Evolutionary conservation across 2,797 vertebrate species (phyloP), one percentile per base, ranked within the genome.

Genomic region (Catostomus latipinnis): DNA sequence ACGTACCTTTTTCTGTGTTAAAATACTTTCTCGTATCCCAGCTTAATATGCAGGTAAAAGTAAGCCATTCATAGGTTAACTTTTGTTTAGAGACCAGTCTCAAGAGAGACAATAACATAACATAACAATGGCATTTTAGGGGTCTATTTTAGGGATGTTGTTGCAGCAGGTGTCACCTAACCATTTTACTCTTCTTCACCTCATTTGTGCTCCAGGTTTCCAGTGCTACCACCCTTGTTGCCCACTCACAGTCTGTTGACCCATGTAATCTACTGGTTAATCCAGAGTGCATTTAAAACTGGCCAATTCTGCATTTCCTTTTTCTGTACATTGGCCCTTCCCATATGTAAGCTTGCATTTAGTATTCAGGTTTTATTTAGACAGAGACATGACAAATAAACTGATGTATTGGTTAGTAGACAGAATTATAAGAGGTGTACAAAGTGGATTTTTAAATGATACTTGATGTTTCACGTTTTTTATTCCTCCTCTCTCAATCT

Each of bases 161-260:
- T 86, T 86, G 87, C 89, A 81, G 84, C 87, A 81, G 87, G 89
- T 88, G 88, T 91, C 89, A 88, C 90, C 89, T 91, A 90, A 92
- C 91, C 89, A 89, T 91, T 84, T 88, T 58, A 34, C 43, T 70
- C 70, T 71, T 58, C 86, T 85, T 88, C 85, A 90, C 88, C 88
- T 90, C 85, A 81, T 85, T 86, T 86, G 90, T 89, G 82, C 80
- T 83, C 76, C 73, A 84, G 82, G 86, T 85, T 91, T 90, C 87
- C 89, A 83, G 86, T 58, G 87, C 88, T 89, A 85, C 85, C 85
- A 89, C 87, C 87, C 82, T 66, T 82, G 86, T 90, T 90, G 86
- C 88, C 88, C 86, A 84, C 80, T 71, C 60, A 86, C 78, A 83
- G 87, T 82, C 78, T 84, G 48, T 53, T 90, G 90, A 92, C 92